A percentile compares a stretch with the other conserved stretches of the same genome.
Conservation (phyloP, 2,888 invertebrate genomes). For the Camptogramma bilineatum region DNA sequence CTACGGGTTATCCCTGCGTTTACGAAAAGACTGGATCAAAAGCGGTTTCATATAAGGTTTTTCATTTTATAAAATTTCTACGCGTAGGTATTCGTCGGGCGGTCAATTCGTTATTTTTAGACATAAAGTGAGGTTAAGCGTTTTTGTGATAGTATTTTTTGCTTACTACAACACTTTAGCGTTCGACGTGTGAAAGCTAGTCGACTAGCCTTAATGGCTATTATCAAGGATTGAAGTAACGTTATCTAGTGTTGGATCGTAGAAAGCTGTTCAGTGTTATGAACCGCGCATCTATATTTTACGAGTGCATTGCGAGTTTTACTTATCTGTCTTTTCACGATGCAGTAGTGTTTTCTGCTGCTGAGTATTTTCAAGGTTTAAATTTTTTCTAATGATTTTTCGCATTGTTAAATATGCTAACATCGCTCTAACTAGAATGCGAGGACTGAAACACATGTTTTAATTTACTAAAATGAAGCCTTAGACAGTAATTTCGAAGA, state of each 20-base stretch:
- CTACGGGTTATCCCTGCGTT: neutral
- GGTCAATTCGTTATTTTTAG: neutral
- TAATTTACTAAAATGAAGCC: too few relatives aligned
- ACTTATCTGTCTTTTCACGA: neutral
- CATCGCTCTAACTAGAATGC: too few relatives aligned
- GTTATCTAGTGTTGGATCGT: neutral
- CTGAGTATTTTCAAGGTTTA: neutral
- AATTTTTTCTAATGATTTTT: neutral
- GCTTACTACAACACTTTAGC: neutral
- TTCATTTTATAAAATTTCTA: neutral
- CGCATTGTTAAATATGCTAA: too few relatives aligned
- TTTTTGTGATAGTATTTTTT: neutral
- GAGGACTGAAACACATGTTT: too few relatives aligned
- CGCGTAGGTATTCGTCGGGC: neutral
- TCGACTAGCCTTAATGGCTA: neutral
- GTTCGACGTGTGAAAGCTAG: neutral
- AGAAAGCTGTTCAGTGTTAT: neutral
- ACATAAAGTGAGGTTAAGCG: neutral
- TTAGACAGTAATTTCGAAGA: too few relatives aligned
- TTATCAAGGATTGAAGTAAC: neutral
- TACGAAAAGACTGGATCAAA: neutral
- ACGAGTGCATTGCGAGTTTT: neutral
- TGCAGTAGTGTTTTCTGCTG: neutral
- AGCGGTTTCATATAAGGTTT: neutral
- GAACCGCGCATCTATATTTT: neutral